Conservation (phyloP, 1,140 invertebrate genomes). For the Reticulitermes speratus region DNA sequence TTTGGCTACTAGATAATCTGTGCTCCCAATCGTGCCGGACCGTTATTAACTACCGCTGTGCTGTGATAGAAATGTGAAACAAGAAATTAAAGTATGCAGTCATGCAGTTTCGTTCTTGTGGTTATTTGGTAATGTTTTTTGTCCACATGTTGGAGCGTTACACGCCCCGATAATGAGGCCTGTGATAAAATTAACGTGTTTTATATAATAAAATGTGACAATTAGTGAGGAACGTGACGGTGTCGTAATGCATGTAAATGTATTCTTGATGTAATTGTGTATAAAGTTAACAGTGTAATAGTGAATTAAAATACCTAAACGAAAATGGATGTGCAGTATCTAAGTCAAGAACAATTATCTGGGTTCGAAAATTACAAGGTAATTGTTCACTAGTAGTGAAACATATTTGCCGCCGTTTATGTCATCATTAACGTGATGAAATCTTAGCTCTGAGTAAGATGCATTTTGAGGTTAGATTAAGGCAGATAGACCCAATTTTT, state of each 20-base stretch:
- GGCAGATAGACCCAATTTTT: not conserved
- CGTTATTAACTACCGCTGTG: not conserved
- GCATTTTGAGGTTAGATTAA: not conserved
- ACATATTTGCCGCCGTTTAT: not conserved
- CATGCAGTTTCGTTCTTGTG: not conserved
- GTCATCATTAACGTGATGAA: not conserved
- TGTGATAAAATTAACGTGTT: not conserved
- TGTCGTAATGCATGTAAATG: not conserved
- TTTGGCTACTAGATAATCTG: too few species aligned
- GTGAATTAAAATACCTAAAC: not conserved
- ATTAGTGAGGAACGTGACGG: not conserved
- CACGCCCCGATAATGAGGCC: not conserved
- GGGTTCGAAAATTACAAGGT: constrained; percentile 95
- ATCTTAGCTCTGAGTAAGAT: not conserved
- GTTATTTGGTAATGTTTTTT: not conserved
- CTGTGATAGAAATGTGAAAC: not conserved
- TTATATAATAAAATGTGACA: constrained; percentile 10
- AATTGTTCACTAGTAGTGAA: constrained; percentile 42
- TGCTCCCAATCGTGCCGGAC: too few species aligned
- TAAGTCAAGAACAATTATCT: constrained; percentile 74
- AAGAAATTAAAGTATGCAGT: not conserved
- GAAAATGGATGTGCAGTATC: constrained; percentile 55
- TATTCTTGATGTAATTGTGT: not conserved
- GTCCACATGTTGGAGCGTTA: not conserved
- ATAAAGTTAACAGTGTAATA: not conserved